These are phyloP conservation scores for Uria aalge DNA, from an alignment of 2,113 vertebrate genomes.

Conservation along the genomic window DNA sequence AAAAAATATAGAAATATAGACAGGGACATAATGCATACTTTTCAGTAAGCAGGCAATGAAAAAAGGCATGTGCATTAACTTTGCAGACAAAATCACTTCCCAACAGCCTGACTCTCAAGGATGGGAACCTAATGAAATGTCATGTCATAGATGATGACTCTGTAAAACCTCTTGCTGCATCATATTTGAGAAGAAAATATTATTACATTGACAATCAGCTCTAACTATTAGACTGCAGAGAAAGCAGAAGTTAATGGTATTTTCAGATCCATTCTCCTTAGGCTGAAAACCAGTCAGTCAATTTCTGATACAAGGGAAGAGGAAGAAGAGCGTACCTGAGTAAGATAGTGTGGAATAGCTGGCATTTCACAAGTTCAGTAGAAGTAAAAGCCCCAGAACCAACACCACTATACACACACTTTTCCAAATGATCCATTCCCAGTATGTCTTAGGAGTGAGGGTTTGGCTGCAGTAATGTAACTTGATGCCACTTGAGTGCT, in stretches of 20 bases:
- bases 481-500: background rate
- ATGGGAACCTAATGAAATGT: background rate
- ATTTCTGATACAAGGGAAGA: background rate
- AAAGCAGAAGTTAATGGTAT: background rate
- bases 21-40: background rate
- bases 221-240: background rate
- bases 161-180: background rate
- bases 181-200: background rate
- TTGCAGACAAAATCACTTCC: background rate
- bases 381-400: background rate
- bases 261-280: background rate
- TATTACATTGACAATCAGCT: background rate
- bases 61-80: background rate
- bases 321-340: background rate
- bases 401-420: background rate
- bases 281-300: background rate
- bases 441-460: background rate
- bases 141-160: background rate
- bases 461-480: background rate
- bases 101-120: background rate
- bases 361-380: background rate
- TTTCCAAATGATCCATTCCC: background rate
- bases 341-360: background rate
- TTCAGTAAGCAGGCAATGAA: background rate
- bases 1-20: background rate